Base-by-base conservation (phyloP, 2,113 vertebrate genomes). In the Henicopernis longicauda region DNA sequence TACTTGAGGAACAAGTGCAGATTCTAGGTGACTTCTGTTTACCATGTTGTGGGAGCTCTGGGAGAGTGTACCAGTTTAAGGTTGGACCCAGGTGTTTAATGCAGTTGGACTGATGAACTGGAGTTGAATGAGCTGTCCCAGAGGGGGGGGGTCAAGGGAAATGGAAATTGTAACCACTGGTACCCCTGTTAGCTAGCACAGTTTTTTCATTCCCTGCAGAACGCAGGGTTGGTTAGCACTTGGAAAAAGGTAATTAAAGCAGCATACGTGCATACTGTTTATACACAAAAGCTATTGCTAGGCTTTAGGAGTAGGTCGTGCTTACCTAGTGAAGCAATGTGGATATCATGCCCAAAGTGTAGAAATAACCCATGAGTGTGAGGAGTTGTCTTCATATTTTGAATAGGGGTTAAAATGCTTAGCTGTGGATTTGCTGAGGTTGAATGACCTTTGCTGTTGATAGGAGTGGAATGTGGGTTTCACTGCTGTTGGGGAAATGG, bases 201-300 rank as follows among this genome's bases (percentile, higher is more conserved):
- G 1, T 57, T 80, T 72, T 82, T 31, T 10, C 8, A 5, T 80
- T 80, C 44, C 29, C 19, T 65, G 52, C 15, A 61, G 45, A 87
- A 71, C 54, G 25, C 10, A 34, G 26, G 15, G 6, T 62, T 86
- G 34, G 29, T 57, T 62, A 61, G 23, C 38, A 31, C 62, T 74
- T 79, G 15, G 11, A 19, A 88, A 61, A 84, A 50, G 1, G 13
- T 54, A 72, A 34, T 55, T 29, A 34, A 21, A 73, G 40, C 16
- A 71, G 47, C 4, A 5, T 49, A 11, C 0, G 0, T 40, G 7
- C 13, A 8, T 44, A 12, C 32, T 47, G 13, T 84, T 62, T 2
- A 9, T 59, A 34, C 7, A 12, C 7, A 11, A 29, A 47, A 71
- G 22, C 16, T 81, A 19, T 29, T 65, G 16, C 26, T 38, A 22